A percentile compares a stretch with the other conserved stretches of the same genome.
Evolutionary conservation across 2,797 vertebrate species (phyloP).

Genomic region (Sphenopsis melanotis): DNA sequence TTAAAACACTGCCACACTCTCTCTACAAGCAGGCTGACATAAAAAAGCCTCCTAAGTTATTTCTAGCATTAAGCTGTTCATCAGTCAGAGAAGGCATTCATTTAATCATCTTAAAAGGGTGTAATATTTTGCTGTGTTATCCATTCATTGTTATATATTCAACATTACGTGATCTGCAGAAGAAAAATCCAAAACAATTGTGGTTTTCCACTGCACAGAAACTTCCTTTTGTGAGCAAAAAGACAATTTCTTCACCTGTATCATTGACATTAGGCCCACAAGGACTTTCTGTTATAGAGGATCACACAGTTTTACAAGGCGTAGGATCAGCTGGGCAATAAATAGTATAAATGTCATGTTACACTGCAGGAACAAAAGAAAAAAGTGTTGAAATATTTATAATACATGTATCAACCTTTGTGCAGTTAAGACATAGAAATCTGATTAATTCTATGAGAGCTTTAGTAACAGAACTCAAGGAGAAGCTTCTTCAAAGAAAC

Average conservation of each 20-base stretch:
- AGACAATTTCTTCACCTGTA: background rate
- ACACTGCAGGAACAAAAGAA: background rate
- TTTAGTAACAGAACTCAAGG: background rate
- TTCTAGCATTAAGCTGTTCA: slow-evolving; percentile 49
- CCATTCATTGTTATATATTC: background rate
- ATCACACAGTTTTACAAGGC: background rate
- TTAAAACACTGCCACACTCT: slow-evolving; percentile 72
- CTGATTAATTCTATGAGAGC: background rate
- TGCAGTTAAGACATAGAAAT: background rate
- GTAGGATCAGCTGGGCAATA: background rate
- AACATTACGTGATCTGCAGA: background rate
- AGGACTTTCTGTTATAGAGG: background rate
- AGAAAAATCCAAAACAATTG: background rate
- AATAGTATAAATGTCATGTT: background rate
- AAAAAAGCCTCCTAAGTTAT: slow-evolving; percentile 57
- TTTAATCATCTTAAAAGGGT: slow-evolving; percentile 30
- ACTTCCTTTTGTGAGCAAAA: background rate
- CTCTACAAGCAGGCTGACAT: slow-evolving; percentile 57
- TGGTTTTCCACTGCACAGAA: background rate
- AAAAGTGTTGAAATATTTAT: background rate
- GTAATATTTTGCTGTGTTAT: background rate
- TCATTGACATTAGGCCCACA: background rate
- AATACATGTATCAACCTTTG: background rate
- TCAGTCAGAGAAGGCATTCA: slow-evolving; percentile 20
- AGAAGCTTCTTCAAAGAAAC: background rate